phyloP scores from a whole-genome alignment of 2,113 vertebrate species.

The Myiozetetes cayanensis region DNA sequence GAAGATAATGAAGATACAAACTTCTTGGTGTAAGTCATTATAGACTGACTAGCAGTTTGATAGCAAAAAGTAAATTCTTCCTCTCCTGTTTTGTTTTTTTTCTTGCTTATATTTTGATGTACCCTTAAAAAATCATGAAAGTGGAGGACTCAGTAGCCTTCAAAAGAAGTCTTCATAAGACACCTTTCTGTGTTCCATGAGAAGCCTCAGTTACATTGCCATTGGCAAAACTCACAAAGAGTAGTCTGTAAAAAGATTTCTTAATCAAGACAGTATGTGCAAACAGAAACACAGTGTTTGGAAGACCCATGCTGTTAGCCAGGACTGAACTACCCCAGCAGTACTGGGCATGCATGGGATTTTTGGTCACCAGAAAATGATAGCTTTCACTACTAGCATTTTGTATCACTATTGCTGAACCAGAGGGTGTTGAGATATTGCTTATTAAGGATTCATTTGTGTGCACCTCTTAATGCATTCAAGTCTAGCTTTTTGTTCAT shows the following conservation, averaged over 20 bases:
- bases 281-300: background rate
- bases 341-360: background rate
- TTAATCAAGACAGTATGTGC: background rate
- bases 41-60: background rate
- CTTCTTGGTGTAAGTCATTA: background rate
- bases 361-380: background rate
- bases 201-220: background rate
- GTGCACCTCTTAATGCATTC: background rate
- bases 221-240: background rate
- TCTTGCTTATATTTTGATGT: background rate
- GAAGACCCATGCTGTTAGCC: background rate
- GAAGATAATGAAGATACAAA: background rate
- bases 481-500: background rate
- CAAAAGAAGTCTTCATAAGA: background rate
- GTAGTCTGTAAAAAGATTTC: background rate
- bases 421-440: background rate
- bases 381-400: background rate
- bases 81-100: background rate
- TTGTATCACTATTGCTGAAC: background rate
- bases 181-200: background rate
- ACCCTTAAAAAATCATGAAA: background rate
- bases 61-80: background rate
- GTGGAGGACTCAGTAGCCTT: background rate
- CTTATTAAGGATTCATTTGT: background rate
- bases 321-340: background rate